Evolutionary conservation across 2,797 vertebrate species (phyloP).

Genomic region (Ptychadena robeensis): DNA sequence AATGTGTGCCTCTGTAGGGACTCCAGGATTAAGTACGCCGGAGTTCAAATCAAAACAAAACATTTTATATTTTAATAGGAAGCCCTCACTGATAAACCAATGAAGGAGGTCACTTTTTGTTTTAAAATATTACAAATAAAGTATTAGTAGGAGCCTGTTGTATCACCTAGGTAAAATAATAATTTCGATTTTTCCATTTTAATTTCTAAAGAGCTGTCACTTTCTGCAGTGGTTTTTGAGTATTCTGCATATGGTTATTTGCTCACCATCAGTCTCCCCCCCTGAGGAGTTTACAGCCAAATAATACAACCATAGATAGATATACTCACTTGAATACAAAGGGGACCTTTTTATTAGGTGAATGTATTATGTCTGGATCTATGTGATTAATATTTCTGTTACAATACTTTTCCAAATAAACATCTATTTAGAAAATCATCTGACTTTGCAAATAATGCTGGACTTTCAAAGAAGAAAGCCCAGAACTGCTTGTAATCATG

Average conservation of each 20-base stretch:
- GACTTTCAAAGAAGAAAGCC: background rate
- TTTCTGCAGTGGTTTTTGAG: background rate
- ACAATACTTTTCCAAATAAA: no score
- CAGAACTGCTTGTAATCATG: background rate
- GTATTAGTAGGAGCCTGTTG: background rate
- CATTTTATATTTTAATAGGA: background rate
- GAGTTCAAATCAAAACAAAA: background rate
- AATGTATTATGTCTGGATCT: background rate
- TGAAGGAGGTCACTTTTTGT: background rate
- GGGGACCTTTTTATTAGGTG: background rate
- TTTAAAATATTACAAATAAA: no score
- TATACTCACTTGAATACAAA: background rate
- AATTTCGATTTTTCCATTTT: background rate
- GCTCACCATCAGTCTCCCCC: no score
- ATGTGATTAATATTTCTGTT: background rate
- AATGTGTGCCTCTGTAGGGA: no score
- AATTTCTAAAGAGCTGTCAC: background rate
- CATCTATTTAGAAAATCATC: no score
- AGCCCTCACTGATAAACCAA: background rate
- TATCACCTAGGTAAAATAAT: background rate
- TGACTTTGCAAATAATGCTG: no score
- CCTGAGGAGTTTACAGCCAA: background rate
- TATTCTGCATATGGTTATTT: no score
- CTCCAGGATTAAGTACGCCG: background rate
- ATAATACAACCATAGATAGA: background rate